phyloP scores from a whole-genome alignment of 2,113 vertebrate species.

The Tyto alba region DNA sequence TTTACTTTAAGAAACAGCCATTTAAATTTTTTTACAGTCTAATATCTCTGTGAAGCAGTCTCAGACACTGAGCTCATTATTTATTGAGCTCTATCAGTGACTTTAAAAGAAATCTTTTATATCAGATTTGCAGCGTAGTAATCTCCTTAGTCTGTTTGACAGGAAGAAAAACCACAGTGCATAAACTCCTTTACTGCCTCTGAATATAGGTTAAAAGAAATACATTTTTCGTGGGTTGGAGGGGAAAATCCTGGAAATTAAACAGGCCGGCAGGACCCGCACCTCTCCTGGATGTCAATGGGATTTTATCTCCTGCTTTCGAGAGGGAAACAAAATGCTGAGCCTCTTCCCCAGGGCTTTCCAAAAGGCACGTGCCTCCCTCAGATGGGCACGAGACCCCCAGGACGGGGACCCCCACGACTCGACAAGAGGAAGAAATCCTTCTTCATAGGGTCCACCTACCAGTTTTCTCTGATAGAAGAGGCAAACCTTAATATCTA shows the following conservation, averaged over 20 bases:
- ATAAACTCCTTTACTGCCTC: neutral
- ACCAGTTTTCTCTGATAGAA: neutral
- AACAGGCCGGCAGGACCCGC: accelerated
- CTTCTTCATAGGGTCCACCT: neutral
- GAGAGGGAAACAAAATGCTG: neutral
- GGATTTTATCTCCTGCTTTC: neutral
- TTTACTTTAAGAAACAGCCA: neutral
- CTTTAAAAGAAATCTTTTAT: slow-evolving; percentile 23
- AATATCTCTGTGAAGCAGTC: neutral
- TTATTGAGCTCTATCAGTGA: neutral
- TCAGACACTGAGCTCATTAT: neutral
- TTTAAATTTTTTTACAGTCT: neutral
- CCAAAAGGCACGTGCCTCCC: neutral
- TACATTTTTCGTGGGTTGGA: neutral
- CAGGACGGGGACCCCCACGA: accelerated
- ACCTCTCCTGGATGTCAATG: neutral
- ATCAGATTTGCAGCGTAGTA: neutral
- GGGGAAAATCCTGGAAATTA: neutral
- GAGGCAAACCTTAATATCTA: neutral
- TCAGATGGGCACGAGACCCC: neutral
- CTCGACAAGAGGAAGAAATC: neutral
- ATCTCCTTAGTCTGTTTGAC: neutral
- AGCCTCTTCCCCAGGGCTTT: neutral
- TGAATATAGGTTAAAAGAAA: neutral
- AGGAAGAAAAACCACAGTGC: neutral